Conservation (phyloP, 2,888 invertebrate species). For the Sphaerophoria rueppellii region DNA sequence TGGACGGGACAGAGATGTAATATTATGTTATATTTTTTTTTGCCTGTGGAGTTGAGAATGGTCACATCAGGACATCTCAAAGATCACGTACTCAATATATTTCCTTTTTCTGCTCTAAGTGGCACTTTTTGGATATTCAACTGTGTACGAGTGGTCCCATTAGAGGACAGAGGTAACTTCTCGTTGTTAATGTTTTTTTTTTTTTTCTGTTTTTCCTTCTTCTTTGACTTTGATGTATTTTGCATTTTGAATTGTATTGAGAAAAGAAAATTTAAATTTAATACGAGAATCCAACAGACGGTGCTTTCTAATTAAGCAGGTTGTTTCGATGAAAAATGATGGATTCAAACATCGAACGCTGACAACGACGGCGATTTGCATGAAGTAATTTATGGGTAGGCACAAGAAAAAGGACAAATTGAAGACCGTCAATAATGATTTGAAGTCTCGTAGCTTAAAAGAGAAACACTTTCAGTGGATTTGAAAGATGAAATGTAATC, state of each 20-base stretch:
- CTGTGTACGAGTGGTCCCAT: constrained; percentile 73
- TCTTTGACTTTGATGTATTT: constrained; percentile 66
- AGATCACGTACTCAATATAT: constrained; percentile 83
- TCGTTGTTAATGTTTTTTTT: constrained; percentile 12
- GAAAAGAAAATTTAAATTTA: constrained; percentile 70
- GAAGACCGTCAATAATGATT: no score
- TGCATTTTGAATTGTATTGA: constrained; percentile 60
- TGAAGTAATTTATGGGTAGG: constrained; percentile 6
- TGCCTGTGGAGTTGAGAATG: constrained; percentile 76
- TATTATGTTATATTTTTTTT: constrained; percentile 44
- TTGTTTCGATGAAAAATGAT: constrained; percentile 32
- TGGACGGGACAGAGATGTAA: constrained; percentile 61
- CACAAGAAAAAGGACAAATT: no score
- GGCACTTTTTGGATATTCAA: constrained; percentile 73
- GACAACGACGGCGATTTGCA: neutral
- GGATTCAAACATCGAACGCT: constrained; percentile 38
- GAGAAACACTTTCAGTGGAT: no score
- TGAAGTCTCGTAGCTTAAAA: no score
- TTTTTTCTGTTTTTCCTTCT: neutral
- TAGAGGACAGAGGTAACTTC: constrained; percentile 36
- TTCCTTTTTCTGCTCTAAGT: constrained; percentile 74
- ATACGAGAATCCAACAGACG: constrained; percentile 56
- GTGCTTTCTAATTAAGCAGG: constrained; percentile 66
- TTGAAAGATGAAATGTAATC: no score
- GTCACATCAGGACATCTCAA: constrained; percentile 82